Evolutionary conservation across 2,113 vertebrate species (phyloP), one percentile per base, ranked within the genome.

Genomic region (Neogale vison): DNA sequence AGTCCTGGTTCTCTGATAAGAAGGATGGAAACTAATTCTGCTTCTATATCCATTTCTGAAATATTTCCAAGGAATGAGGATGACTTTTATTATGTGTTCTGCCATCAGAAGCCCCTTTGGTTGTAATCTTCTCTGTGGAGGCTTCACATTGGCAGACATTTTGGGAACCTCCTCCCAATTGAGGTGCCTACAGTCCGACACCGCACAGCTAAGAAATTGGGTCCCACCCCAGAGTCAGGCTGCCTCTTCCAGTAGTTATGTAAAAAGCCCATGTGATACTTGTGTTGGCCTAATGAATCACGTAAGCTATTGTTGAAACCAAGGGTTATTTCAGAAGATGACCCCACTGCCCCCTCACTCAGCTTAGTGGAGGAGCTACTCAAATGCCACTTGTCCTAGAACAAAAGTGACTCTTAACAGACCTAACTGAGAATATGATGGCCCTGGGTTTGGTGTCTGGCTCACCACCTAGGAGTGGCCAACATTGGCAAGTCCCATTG

Each of bases 391-490:
- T 15, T 21, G 18, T 65, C 42, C 55, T 31, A 52, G 69, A 65
- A n/a, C n/a, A 92, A 52, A 39, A 39, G 23, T 13, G 14, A 34
- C n/a, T 80, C 24, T 72, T 31, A 2, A 12, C 42, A 36, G 55
- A 71, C 7, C 0, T 2, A 3, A 26, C 71, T 52, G 50, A 88
- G 36, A 45, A 47, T 26, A n/a, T 6, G 77, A 13, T 34, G n/a
- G 6, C 23, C 59, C 42, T 23, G 34, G 42, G 26, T 11, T 47
- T 29, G 7, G 24, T 45, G 39, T 71, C 26, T 23, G 9, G 79
- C n/a, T 72, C 0, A 0, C 29, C 17, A 12, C 42, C 23, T 23
- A 24, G 39, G 1, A 23, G 10, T 23, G 36, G 79, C 11, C 0
- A 0, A 79, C 10, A 29, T 31, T 36, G 31, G n/a, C 10, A 34